Base-by-base conservation (phyloP, 1,140 invertebrate genomes). In the Drosophila lacertosa region DNA sequence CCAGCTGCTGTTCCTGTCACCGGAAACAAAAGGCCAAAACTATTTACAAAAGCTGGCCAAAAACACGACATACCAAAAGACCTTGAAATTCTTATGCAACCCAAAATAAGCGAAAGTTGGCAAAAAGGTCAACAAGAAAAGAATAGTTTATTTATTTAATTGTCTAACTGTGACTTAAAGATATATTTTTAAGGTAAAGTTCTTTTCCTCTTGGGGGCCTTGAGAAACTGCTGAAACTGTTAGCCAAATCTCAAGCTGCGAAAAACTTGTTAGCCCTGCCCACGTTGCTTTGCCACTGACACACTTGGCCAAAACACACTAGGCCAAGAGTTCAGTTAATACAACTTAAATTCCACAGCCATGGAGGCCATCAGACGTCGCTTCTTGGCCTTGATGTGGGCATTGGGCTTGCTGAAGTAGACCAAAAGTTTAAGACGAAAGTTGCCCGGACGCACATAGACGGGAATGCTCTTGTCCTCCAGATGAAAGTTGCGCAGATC, bases 381-480 rank as follows among this genome's bases (percentile, higher is more conserved):
- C 1, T 22, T 51, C 50, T 64, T 76, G 51, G 54, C 40, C 45
- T 75, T 68, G 60, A 1, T 2, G 11, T 10, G 22, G 10, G 26
- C 9, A 57, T 57, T 37, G 0, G 22, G 1, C 32, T 58, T 79
- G 3, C 60, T 57, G 9, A 62, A 75, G 33, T 86, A 86, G 42
- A 68, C 73, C 6, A 65, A 44, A 42, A 68, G 40, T 5, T 35
- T 54, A 1, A 86, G 5, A 11, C 72, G 76, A 39, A 73, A 83
- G 22, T 37, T 45, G 5, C 81, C 81, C 3, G 72, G 2, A 5
- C 67, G 58, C 44, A 86, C 11, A 47, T 76, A 86, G 0, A 45
- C 72, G 10, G 81, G 81, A 58, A 83, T 83, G 47, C 72, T 83
- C 18, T 32, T 40, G 29, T 51, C 48, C n/a, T 83, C 79, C 58